Base-by-base conservation (phyloP, 1,140 invertebrate species). In the Drosophila lini region DNA sequence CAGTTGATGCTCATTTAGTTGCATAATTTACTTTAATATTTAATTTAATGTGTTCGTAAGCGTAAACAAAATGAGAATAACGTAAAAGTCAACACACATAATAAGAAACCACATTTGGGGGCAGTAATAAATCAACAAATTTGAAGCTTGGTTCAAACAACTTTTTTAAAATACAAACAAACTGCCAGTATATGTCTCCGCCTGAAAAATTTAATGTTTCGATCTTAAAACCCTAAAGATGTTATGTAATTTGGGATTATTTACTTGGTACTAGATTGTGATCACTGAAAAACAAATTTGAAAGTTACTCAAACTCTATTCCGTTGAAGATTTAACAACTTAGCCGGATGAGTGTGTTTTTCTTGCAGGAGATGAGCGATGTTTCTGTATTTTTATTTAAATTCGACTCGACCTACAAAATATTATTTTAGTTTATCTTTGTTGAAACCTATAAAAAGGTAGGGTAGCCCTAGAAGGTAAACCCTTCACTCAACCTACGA, bases 151-250 rank as follows among this genome's bases (percentile, higher is more conserved):
- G 41, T 78, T 63, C 19, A 19, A 65, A 74, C 42, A 73, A 13
- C 48, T 50, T 60, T 74, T 52, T 68, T 16, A 74, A 55, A 79
- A 79, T 73, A 79, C 61, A 79, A 78, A 81, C 78, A 69, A 89
- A 89, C 84, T 89, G 84, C 84, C 84, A 89, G 85, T 81, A 89
- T 84, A 89, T 89, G 78, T 89, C 78, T 89, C 85, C 84, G 84
- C 86, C 81, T 90, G 71, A 82, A 68, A 78, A 47, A 32, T 34
- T 45, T 25, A 42, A 59, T 41, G 40, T 38, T 48, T 71, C 25
- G 22, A 48, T 40, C 50, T 28, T n/a, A n/a, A 68, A 56, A 40
- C 41, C 36, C 28, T 25, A 34, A 57, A 45, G 32, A 67, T 15
- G 11, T 25, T 38, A 22, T 10, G 13, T 38, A 53, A 38, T 9